Conservation (phyloP, 2,113 vertebrate species). For the Pomatorhinus ruficollis region DNA sequence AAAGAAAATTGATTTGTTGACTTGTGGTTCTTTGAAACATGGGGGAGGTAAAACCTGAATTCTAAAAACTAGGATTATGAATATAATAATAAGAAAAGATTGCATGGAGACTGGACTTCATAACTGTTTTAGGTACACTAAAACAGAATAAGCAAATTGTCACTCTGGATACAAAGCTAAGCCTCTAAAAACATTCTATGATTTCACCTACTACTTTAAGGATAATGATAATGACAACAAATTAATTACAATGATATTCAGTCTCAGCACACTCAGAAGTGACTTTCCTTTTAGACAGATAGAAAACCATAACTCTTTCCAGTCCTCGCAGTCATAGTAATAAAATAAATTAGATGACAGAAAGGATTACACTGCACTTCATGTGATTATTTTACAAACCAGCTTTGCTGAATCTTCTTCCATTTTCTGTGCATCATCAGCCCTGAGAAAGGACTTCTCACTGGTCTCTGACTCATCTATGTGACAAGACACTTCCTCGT, state of each 20-base stretch:
- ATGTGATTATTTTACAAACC: background rate
- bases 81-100: background rate
- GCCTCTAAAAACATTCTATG: background rate
- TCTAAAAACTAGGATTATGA: background rate
- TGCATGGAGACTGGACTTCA: background rate
- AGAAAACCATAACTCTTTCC: background rate
- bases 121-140: background rate
- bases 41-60: background rate
- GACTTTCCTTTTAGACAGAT: background rate
- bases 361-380: constrained; percentile 6
- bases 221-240: background rate
- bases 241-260: background rate
- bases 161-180: background rate
- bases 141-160: background rate
- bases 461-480: background rate
- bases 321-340: background rate
- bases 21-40: background rate
- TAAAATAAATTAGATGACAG: background rate
- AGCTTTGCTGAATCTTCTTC: background rate
- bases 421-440: background rate
- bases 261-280: background rate
- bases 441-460: background rate
- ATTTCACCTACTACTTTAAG: background rate
- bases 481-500: background rate
- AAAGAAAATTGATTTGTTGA: background rate